Evolutionary conservation across 2,113 vertebrate species (phyloP).

Genomic region (Benthochromis sp.): DNA sequence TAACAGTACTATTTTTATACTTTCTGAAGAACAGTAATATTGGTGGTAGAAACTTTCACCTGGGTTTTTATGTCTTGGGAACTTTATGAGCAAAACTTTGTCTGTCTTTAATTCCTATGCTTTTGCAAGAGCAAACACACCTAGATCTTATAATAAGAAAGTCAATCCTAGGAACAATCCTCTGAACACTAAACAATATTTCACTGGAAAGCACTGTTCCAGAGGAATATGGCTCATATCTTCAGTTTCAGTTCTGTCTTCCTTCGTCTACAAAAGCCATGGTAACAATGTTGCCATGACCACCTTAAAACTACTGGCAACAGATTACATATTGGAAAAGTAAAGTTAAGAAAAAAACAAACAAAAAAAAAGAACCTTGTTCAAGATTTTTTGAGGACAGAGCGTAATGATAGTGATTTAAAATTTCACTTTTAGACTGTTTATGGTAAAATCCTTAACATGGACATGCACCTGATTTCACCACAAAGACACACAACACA

Average conservation of each 20-base stretch:
- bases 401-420: background rate
- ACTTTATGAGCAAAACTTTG: background rate
- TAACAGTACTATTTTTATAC: background rate
- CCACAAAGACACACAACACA: background rate
- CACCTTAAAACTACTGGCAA: slow-evolving; percentile 44
- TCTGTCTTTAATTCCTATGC: background rate
- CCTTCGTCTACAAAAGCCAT: slow-evolving; percentile 38
- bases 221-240: background rate
- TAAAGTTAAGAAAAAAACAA: background rate
- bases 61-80: background rate
- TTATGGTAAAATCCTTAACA: background rate
- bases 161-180: background rate
- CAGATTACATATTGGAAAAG: background rate
- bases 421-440: background rate
- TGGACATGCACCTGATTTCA: background rate
- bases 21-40: background rate
- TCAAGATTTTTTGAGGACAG: background rate
- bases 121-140: background rate
- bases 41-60: background rate
- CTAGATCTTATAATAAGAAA: background rate
- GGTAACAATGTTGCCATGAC: slow-evolving; percentile 60
- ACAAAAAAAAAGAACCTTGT: background rate
- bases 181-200: background rate
- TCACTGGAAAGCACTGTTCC: background rate
- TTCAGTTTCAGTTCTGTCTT: background rate